phyloP scores from a whole-genome alignment of 1,140 invertebrate species.

The Pissodes strobi region DNA sequence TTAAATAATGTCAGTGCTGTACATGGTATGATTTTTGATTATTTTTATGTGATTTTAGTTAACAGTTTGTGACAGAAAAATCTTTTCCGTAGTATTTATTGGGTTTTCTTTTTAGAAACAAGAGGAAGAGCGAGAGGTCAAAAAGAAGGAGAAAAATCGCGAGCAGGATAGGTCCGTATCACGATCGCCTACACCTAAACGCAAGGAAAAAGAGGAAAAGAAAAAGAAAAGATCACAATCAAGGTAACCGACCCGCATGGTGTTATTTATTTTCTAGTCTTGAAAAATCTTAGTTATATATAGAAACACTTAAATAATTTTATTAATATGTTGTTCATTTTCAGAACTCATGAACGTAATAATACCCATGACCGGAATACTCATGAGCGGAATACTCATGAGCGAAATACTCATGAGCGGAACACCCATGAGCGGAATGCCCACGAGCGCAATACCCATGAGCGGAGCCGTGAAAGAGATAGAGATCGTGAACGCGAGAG shows the following conservation, averaged over 20 bases:
- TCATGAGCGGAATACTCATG: no score
- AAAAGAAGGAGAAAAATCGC: conserved; percentile 52
- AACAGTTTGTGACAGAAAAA: conserved; percentile 1
- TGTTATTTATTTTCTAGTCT: no score
- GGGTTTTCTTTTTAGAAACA: conserved; percentile 65
- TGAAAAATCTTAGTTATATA: no score
- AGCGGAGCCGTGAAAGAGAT: conserved; percentile 45
- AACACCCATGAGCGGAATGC: no score
- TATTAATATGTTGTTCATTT: not conserved
- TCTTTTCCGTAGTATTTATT: conserved; percentile 8
- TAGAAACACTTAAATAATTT: not conserved
- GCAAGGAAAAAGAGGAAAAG: conserved; percentile 51
- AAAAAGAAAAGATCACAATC: conserved; percentile 60
- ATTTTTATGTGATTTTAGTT: conserved; percentile 16
- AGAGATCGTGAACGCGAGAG: conserved; percentile 55
- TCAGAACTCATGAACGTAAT: conserved; percentile 20
- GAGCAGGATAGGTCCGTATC: conserved; percentile 56
- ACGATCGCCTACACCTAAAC: conserved; percentile 50
- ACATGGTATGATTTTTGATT: conserved; percentile 38
- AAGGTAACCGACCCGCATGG: no score
- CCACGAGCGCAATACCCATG: no score
- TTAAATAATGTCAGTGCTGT: conserved; percentile 1
- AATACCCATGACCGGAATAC: no score
- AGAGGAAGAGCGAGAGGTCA: conserved; percentile 63
- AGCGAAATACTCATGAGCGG: no score